Conservation (phyloP, 1,140 invertebrate genomes). For the Pectinophora gossypiella region DNA sequence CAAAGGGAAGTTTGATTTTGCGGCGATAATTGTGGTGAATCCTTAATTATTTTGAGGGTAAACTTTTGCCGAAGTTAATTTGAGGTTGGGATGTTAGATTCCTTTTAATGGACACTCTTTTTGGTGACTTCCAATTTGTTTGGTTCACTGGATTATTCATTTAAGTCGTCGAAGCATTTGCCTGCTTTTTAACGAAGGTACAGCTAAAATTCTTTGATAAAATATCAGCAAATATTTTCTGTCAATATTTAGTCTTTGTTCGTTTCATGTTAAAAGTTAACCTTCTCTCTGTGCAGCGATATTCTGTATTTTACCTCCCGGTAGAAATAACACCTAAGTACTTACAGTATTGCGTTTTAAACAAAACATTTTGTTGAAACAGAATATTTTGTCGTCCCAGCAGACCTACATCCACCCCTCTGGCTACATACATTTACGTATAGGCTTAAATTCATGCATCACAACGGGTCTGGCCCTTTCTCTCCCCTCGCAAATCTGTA, state of each 20-base stretch:
- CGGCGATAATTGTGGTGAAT: constrained; percentile 73
- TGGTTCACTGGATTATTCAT: constrained; percentile 65
- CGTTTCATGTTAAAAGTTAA: too few species aligned
- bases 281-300: too few species aligned
- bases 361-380: background rate
- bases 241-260: background rate
- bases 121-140: constrained; percentile 70
- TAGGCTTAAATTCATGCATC: background rate
- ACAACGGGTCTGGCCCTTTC: constrained; percentile 49
- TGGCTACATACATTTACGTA: background rate
- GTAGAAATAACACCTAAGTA: too few species aligned
- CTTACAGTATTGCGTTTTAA: background rate
- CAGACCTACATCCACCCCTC: background rate
- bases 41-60: constrained; percentile 75
- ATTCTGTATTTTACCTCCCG: too few species aligned
- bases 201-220: constrained; percentile 40
- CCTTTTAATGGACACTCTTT: constrained; percentile 71
- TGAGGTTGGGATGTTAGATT: constrained; percentile 63
- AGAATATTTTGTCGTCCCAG: background rate
- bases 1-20: constrained; percentile 71
- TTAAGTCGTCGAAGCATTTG: constrained; percentile 38
- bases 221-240: constrained; percentile 1
- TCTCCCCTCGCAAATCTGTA: constrained; percentile 67
- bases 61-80: constrained; percentile 72
- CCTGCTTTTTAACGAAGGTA: constrained; percentile 43